A percentile compares a stretch with the other conserved stretches of the same genome.
Evolutionary conservation across 2,888 invertebrate species (phyloP).

Genomic region (Coenonympha glycerion): DNA sequence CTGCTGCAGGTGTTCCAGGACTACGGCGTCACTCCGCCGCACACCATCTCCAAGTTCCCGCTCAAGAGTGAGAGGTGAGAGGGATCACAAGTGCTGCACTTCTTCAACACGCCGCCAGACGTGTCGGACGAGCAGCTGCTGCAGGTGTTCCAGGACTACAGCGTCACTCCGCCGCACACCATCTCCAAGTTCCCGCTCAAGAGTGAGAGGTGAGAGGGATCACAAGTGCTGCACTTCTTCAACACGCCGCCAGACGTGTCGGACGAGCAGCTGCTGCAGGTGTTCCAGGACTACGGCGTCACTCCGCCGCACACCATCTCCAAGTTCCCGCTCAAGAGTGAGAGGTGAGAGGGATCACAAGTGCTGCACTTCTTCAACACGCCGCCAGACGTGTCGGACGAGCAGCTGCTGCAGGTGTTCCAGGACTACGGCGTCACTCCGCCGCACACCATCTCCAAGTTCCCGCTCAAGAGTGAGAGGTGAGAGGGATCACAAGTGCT

Average conservation of each 20-base stretch:
- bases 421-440: conserved; percentile 87
- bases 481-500: conserved; percentile 77
- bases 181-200: conserved; percentile 95
- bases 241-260: conserved; percentile 97
- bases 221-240: conserved; percentile 96
- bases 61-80: conserved; percentile 85
- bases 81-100: conserved; percentile 87
- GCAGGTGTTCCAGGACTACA: conserved; percentile 90
- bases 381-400: conserved; percentile 95
- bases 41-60: conserved; percentile 93
- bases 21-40: conserved; percentile 87
- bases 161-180: conserved; percentile 87
- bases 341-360: conserved; percentile 73
- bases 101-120: conserved; percentile 98
- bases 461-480: conserved; percentile 92
- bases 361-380: conserved; percentile 99
- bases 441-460: conserved; percentile 91
- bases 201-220: conserved; percentile 78
- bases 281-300: conserved; percentile 90
- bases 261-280: conserved; percentile 91
- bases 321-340: conserved; percentile 93
- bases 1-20: conserved; percentile 92
- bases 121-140: conserved; percentile 93
- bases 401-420: conserved; percentile 92
- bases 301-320: conserved; percentile 90